Percentiles rank a stretch among this genome's conserved stretches.
Evolutionary conservation across 2,888 invertebrate species (phyloP).

Genomic region (Ferrisia virgata): DNA sequence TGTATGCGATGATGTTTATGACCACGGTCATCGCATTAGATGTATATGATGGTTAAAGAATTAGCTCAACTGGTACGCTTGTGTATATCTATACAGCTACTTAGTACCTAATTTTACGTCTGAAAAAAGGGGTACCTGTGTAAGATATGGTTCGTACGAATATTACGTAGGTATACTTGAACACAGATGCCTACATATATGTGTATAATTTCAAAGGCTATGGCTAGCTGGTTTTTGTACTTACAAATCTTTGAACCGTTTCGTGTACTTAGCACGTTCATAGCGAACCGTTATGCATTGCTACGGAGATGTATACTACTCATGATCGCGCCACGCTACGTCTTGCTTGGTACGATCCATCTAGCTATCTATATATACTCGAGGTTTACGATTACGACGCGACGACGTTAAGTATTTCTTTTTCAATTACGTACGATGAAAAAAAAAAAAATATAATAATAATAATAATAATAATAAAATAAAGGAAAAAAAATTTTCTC

Average conservation of each 20-base stretch:
- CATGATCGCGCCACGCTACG: too few species aligned
- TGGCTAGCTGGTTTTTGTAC: slow-evolving; percentile 15
- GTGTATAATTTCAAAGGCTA: slow-evolving; percentile 23
- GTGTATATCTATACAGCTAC: not conserved
- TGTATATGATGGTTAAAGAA: not conserved
- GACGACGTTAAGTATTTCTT: too few species aligned
- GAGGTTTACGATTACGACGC: not conserved
- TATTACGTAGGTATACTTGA: not conserved
- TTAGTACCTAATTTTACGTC: too few species aligned
- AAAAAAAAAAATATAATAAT: too few species aligned
- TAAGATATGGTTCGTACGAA: too few species aligned
- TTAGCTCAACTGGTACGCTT: not conserved
- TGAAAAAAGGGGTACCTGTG: too few species aligned
- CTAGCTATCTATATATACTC: not conserved
- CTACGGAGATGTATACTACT: not conserved
- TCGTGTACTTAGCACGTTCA: slow-evolving; percentile 22
- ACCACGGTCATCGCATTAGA: not conserved
- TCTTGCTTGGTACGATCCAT: too few species aligned
- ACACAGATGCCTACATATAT: not conserved
- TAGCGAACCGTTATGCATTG: not conserved
- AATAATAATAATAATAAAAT: not conserved
- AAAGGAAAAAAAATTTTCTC: slow-evolving; percentile 2
- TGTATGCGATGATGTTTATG: not conserved
- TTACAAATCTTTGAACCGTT: slow-evolving; percentile 13
- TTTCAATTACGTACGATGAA: not conserved